These are phyloP conservation scores for Neogale vison DNA, from an alignment of 2,113 vertebrate species.

Conservation along the genomic window DNA sequence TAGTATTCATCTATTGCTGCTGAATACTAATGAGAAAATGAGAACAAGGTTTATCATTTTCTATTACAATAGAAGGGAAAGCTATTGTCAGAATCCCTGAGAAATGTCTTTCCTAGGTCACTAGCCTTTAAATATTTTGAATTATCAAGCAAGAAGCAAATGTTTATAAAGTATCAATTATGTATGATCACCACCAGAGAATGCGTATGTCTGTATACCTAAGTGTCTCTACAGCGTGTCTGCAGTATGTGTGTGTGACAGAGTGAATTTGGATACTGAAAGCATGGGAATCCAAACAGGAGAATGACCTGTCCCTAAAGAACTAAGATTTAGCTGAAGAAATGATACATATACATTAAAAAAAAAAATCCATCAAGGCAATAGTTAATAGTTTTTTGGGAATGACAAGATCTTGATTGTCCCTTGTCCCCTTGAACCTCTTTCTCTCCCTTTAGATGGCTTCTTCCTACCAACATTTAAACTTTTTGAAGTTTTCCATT, in stretches of 20 bases:
- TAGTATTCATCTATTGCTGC: constrained; percentile 74
- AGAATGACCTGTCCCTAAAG: not conserved
- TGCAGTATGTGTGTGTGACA: not conserved
- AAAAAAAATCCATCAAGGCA: not conserved
- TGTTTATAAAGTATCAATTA: not conserved
- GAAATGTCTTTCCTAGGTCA: constrained; percentile 9
- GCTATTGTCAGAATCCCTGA: not conserved
- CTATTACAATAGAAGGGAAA: constrained; percentile 57
- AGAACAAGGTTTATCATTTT: constrained; percentile 64
- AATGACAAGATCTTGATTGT: not conserved
- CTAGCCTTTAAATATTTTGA: constrained; percentile 11
- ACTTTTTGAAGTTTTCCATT: not conserved
- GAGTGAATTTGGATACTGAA: not conserved
- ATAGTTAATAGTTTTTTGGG: not conserved
- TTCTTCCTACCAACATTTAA: not conserved
- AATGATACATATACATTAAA: not conserved
- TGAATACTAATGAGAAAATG: constrained; percentile 77
- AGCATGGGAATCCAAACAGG: not conserved
- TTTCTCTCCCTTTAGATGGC: not conserved
- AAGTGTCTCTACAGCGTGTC: not conserved
- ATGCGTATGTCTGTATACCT: not conserved
- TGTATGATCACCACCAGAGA: not conserved
- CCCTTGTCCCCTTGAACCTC: not conserved
- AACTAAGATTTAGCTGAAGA: constrained; percentile 3
- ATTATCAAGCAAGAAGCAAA: not conserved